Base-by-base conservation (phyloP, 2,888 invertebrate species). In the Sarcophaga rosellei region DNA sequence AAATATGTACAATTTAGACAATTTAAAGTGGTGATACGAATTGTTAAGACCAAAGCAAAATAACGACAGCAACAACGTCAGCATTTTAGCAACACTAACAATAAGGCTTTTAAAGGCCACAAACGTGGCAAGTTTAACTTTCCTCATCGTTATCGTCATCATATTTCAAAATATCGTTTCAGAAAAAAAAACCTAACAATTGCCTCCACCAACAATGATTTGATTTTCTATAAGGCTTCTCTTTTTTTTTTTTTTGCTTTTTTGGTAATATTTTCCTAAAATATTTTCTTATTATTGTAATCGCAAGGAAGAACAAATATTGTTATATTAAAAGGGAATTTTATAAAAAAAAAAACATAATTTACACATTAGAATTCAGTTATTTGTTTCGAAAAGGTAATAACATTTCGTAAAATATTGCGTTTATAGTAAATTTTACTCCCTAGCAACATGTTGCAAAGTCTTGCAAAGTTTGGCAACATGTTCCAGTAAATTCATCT, bases 1-100 rank as follows among this genome's bases (percentile, higher is more conserved):
- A 84, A 81, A 72, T 70, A 81, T 69, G 69, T 76, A 82, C 76
- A 79, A 77, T 82, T 79, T 79, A 73, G 73, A 73, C 80, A 81
- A 77, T 84, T 81, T 68, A 84, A 84, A 81, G 63, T 84, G 75
- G 66, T 81, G 81, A 59, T 79, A 75, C 69, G 59, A 65, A 79
- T 45, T 70, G 81, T 47, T 73, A 76, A 63, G 59, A 59, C 35
- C 44, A 66, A 10, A 35, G 66, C 63, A 21, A 20, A 61, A 61
- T 20, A 61, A n/a, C 17, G 21, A 25, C 4, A 75, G 3, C 53
- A 70, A 45, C 59, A 65, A 4, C 59, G 11, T 47, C 25, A 57
- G 62, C 17, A 77, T 69, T 21, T 69, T n/a, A 69, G 20, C 20
- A 61, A 61, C 4, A 20, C 17, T 20, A 61, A 61, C 20, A 44